A percentile compares a stretch with the other conserved stretches of the same genome.
Conservation (phyloP, 2,888 invertebrate species). For the Amblyjoppa fuscipennis region DNA sequence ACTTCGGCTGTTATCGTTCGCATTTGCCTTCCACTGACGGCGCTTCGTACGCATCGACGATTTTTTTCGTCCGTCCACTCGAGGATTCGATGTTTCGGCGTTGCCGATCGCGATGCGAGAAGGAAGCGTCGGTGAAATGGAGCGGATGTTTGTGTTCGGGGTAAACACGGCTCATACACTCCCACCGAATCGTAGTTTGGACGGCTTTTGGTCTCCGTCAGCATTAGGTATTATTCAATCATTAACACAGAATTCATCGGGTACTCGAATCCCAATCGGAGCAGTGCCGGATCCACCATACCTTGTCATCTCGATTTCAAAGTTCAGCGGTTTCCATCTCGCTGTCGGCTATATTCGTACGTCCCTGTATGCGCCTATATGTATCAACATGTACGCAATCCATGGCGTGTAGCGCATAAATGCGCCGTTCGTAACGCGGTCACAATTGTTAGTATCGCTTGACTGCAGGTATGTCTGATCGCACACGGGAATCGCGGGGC, state of each 20-base stretch:
- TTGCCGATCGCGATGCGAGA: not conserved
- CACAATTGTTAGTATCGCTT: slow-evolving; percentile 36
- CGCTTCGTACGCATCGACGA: not conserved
- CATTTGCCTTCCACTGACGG: not conserved
- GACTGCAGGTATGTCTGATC: slow-evolving; percentile 22
- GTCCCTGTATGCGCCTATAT: not conserved
- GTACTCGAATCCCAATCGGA: not conserved
- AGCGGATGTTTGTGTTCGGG: not conserved
- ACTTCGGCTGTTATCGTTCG: not conserved
- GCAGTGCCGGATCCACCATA: not conserved
- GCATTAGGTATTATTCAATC: slow-evolving; percentile 36
- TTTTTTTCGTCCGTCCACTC: not conserved
- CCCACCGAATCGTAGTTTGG: not conserved
- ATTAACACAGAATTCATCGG: slow-evolving; percentile 28
- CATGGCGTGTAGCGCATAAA: not conserved
- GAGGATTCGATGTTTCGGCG: not conserved
- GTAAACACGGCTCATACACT: not conserved
- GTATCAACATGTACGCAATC: not conserved
- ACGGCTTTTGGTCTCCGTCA: not conserved
- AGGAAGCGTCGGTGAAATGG: not conserved
- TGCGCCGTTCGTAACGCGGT: not conserved
- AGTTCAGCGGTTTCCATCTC: slow-evolving; percentile 56
- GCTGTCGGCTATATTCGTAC: slow-evolving; percentile 29
- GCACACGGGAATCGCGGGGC: slow-evolving; percentile 39
- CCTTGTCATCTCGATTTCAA: slow-evolving; percentile 52